These are phyloP conservation scores for Mormyrus lacerda DNA, from an alignment of 2,113 vertebrate genomes.

Conservation along the genomic window DNA sequence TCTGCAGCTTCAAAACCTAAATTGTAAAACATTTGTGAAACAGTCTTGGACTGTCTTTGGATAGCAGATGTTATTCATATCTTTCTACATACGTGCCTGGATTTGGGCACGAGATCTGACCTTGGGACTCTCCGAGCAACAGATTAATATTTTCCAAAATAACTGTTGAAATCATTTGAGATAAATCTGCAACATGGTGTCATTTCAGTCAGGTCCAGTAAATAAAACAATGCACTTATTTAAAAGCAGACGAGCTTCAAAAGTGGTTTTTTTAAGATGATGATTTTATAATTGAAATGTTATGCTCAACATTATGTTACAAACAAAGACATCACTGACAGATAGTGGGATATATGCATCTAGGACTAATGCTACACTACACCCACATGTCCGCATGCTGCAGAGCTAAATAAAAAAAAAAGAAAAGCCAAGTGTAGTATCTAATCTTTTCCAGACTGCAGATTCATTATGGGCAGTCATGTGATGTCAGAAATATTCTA, in stretches of 20 bases:
- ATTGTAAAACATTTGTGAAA: neutral
- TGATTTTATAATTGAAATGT: constrained; percentile 4
- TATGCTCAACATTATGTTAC: neutral
- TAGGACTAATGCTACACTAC: neutral
- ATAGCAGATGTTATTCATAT: neutral
- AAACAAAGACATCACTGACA: neutral
- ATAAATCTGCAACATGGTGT: neutral
- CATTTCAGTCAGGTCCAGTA: neutral
- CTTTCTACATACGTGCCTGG: neutral
- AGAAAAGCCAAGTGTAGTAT: neutral
- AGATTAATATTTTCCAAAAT: constrained; percentile 3
- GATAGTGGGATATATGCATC: neutral
- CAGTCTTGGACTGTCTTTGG: neutral
- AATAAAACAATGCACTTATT: neutral
- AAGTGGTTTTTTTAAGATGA: neutral
- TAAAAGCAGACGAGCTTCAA: neutral
- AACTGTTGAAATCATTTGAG: neutral
- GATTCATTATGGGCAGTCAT: neutral
- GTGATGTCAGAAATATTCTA: constrained; percentile 3
- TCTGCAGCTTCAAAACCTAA: neutral
- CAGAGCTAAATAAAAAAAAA: neutral
- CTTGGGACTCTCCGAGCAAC: neutral
- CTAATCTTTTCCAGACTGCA: neutral
- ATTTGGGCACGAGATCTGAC: neutral
- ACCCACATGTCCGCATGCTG: neutral